Evolutionary conservation across 2,888 invertebrate genomes (phyloP), one percentile per base, ranked within the genome.

Genomic region (Apantesis nais): DNA sequence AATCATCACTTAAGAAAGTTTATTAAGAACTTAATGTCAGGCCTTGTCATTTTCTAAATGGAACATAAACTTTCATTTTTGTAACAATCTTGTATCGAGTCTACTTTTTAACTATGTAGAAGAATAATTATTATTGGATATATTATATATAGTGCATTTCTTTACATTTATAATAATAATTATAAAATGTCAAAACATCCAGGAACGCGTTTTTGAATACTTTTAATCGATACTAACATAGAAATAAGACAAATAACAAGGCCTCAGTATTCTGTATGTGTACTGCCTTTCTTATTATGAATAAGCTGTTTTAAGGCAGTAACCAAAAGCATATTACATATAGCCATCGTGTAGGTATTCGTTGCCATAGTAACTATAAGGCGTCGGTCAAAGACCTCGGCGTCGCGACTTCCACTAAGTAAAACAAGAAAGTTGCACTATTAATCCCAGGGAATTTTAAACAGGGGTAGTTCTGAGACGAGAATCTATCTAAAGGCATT

Each of bases 321-420:
- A 83, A 80, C 81, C 76, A 85, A 84, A 88, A 85, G 83, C 82
- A 79, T 74, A 82, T 83, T 85, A 83, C 84, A 85, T 87, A 85
- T 84, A 84, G 81, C 80, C 78, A 75, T 80, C 86, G 84, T 85
- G 85, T 88, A 91, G 87, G 87, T 90, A 90, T 87, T 80, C 87
- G 92, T 94, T 87, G 87, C 89, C 83, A 91, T 91, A 86, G 90
- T 84, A 87, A 92, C 93, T 83, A 83, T 81, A 89, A 85, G 88
- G 90, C 90, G 89, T 90, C 91, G 93, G 93, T 92, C 93, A 90
- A 89, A 89, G 93, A 93, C 93, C 94, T 89, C 88, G 81, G 73
- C 86, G 90, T 89, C 90, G 91, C 90, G 92, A 92, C 93, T 89
- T 85, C 83, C 83, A 86, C 83, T 82, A 88, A 90, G 88, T 87